phyloP scores from a whole-genome alignment of 2,888 invertebrate species.

The Ceramica pisi region DNA sequence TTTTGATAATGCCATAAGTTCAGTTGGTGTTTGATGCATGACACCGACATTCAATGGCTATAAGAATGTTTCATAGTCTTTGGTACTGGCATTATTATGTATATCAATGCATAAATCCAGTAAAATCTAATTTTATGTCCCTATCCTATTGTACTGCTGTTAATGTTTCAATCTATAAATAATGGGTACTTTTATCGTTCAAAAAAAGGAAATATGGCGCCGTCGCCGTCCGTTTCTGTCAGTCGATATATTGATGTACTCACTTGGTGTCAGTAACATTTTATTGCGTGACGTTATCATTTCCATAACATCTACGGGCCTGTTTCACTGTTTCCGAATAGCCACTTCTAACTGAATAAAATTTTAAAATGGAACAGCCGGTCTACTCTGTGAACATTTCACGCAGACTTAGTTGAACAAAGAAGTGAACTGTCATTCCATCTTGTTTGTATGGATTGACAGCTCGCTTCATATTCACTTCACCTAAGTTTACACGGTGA shows the following conservation, averaged over 20 bases:
- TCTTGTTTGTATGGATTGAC: too few species aligned
- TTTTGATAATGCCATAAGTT: not conserved
- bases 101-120: not conserved
- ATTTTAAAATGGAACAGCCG: too few species aligned
- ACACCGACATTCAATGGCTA: not conserved
- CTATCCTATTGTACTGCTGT: slow-evolving; percentile 22
- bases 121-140: not conserved
- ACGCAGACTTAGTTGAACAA: too few species aligned
- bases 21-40: not conserved
- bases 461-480: too few species aligned
- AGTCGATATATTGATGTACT: not conserved
- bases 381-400: too few species aligned
- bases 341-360: too few species aligned
- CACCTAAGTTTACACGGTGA: too few species aligned
- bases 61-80: too few species aligned
- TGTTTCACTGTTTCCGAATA: too few species aligned
- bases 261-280: slow-evolving; percentile 4
- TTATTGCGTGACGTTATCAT: slow-evolving; percentile 2
- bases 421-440: too few species aligned
- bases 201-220: slow-evolving; percentile 35
- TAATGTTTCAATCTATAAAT: slow-evolving; percentile 29
- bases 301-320: not conserved
- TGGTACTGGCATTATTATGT: not conserved
- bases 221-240: slow-evolving; percentile 26
- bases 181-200: slow-evolving; percentile 18